phyloP scores from a whole-genome alignment of 2,113 vertebrate genomes.

The Eidolon helvum region DNA sequence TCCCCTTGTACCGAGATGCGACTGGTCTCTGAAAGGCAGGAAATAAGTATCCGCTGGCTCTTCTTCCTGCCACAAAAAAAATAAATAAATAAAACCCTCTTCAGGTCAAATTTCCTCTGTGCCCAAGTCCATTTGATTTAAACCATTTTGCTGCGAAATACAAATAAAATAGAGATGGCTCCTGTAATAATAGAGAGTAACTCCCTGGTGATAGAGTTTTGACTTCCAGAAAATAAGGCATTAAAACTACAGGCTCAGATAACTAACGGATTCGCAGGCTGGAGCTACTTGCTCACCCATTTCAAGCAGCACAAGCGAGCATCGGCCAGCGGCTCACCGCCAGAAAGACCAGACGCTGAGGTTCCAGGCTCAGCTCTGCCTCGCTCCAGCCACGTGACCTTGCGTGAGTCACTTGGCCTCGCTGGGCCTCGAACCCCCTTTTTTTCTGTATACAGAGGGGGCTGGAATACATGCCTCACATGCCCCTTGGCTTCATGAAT shows the following conservation, averaged over 20 bases:
- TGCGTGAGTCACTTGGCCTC: not conserved
- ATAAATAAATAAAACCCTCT: not conserved
- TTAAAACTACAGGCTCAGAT: not conserved
- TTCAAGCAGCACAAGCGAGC: not conserved
- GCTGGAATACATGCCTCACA: not conserved
- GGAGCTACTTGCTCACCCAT: not conserved
- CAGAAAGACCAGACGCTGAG: not conserved
- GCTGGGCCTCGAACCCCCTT: not conserved
- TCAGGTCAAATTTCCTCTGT: slow-evolving; percentile 42
- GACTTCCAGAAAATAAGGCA: not conserved
- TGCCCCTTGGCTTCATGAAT: not conserved
- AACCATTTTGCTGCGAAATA: slow-evolving; percentile 28
- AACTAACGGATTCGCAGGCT: not conserved
- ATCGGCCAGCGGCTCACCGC: fast-evolving
- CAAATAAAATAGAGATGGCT: slow-evolving; percentile 53
- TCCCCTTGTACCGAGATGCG: not conserved
- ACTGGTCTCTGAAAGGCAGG: not conserved
- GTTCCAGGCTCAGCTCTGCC: not conserved
- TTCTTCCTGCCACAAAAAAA: not conserved
- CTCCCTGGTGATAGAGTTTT: not conserved
- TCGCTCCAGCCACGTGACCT: not conserved
- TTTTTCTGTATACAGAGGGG: not conserved
- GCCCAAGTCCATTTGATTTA: slow-evolving; percentile 50
- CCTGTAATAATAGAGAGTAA: slow-evolving; percentile 41
- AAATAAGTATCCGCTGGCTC: not conserved